Conservation (phyloP, 2,888 invertebrate species). For the Caenorhabditis panamensis region DNA sequence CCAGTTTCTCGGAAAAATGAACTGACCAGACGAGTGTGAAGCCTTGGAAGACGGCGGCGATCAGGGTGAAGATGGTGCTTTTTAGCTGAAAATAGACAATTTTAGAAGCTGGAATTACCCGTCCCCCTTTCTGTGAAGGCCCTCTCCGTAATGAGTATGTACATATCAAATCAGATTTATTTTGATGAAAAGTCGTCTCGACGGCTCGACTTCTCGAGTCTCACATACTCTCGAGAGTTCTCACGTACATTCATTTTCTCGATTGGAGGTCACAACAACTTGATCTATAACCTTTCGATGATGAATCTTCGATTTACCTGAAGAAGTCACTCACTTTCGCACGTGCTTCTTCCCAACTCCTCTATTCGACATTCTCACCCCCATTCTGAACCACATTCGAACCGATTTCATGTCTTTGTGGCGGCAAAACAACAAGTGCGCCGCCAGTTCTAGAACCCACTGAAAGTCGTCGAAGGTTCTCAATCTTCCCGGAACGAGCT, state of each 20-base stretch:
- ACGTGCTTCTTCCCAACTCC: background rate
- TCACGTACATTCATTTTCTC: conserved; percentile 42
- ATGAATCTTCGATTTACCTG: background rate
- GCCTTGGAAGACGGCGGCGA: conserved; percentile 74
- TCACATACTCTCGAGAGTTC: conserved; percentile 13
- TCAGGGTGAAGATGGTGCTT: conserved; percentile 75
- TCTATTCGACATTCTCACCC: conserved; percentile 10
- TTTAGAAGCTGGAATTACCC: conserved; percentile 8
- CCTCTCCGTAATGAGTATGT: conserved; percentile 37
- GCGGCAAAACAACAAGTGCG: conserved; percentile 36
- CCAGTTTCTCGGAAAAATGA: conserved; percentile 16
- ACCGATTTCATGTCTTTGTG: conserved; percentile 47
- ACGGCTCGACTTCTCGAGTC: conserved; percentile 4
- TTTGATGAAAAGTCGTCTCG: conserved; percentile 50
- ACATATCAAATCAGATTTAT: conserved; percentile 56
- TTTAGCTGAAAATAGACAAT: conserved; percentile 72
- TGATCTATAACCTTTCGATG: conserved; percentile 18
- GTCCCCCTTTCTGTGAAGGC: background rate
- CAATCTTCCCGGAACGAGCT: conserved; percentile 20
- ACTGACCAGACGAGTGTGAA: conserved; percentile 77
- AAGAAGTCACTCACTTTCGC: background rate
- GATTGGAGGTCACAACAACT: conserved; percentile 12
- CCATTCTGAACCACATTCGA: conserved; percentile 38
- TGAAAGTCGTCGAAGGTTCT: conserved; percentile 8
- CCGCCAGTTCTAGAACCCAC: conserved; percentile 9